Conservation (phyloP, 1,140 invertebrate genomes). For the Aphidius ervi region DNA sequence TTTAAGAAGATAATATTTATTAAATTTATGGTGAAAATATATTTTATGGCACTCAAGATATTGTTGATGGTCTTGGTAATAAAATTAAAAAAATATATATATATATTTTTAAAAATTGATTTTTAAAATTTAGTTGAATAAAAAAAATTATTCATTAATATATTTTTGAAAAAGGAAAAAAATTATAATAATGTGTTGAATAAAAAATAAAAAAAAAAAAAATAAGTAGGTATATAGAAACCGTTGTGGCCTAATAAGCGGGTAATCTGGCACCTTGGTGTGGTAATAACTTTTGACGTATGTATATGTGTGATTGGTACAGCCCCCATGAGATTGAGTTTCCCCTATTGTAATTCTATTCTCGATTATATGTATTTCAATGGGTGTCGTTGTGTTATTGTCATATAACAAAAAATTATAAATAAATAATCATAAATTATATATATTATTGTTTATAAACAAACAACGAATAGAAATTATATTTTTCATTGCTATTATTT, state of each 20-base stretch:
- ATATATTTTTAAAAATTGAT: too few relatives aligned
- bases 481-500: too few relatives aligned
- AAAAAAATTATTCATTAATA: neutral
- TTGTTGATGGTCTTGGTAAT: too few relatives aligned
- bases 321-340: conserved; percentile 15
- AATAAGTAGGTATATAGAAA: conserved; percentile 14
- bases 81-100: too few relatives aligned
- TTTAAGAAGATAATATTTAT: too few relatives aligned
- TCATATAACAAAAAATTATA: neutral
- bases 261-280: conserved; percentile 26
- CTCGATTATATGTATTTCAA: conserved; percentile 4
- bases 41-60: too few relatives aligned
- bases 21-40: too few relatives aligned
- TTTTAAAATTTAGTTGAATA: too few relatives aligned
- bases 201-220: neutral
- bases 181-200: too few relatives aligned
- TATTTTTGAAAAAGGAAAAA: neutral
- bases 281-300: conserved; percentile 16
- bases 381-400: neutral
- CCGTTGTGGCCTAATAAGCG: conserved; percentile 28
- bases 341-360: conserved; percentile 11
- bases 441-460: too few relatives aligned
- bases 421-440: too few relatives aligned
- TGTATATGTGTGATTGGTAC: conserved; percentile 2
- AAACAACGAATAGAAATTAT: too few relatives aligned